Conservation (phyloP, 2,888 invertebrate species). For the Thymelicus lineola region DNA sequence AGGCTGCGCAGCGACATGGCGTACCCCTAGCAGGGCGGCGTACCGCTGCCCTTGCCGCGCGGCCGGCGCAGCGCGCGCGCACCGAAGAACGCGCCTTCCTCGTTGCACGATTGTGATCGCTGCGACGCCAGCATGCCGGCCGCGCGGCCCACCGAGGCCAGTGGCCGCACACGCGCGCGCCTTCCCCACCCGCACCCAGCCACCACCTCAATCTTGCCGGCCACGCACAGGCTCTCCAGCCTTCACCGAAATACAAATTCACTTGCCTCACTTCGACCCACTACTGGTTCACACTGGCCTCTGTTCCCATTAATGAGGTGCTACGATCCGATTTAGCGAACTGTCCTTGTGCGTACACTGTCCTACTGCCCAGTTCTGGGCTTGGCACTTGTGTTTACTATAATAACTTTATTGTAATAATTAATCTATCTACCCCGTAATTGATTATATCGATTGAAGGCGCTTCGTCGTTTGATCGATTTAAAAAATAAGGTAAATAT, state of each 20-base stretch:
- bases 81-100: slow-evolving; percentile 84
- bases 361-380: slow-evolving; percentile 22
- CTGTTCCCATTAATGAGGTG: slow-evolving; percentile 21
- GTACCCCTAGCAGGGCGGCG: slow-evolving; percentile 86
- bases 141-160: slow-evolving; percentile 78
- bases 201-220: slow-evolving; percentile 82
- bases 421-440: slow-evolving; percentile 48
- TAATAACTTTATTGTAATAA: slow-evolving; percentile 58
- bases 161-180: slow-evolving; percentile 83
- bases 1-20: slow-evolving; percentile 88
- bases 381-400: slow-evolving; percentile 68
- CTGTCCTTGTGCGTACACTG: not conserved
- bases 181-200: slow-evolving; percentile 81
- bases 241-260: slow-evolving; percentile 4
- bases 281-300: slow-evolving; percentile 31
- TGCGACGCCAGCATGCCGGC: slow-evolving; percentile 82
- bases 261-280: not conserved
- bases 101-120: slow-evolving; percentile 84
- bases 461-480: slow-evolving; percentile 73
- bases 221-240: slow-evolving; percentile 43
- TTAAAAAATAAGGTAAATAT: slow-evolving; percentile 43
- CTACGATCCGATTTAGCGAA: not conserved
- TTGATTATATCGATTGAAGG: slow-evolving; percentile 72
- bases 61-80: slow-evolving; percentile 84
- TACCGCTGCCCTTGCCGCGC: slow-evolving; percentile 85